Conservation (phyloP, 2,113 vertebrate species). For the Zapus hudsonius region DNA sequence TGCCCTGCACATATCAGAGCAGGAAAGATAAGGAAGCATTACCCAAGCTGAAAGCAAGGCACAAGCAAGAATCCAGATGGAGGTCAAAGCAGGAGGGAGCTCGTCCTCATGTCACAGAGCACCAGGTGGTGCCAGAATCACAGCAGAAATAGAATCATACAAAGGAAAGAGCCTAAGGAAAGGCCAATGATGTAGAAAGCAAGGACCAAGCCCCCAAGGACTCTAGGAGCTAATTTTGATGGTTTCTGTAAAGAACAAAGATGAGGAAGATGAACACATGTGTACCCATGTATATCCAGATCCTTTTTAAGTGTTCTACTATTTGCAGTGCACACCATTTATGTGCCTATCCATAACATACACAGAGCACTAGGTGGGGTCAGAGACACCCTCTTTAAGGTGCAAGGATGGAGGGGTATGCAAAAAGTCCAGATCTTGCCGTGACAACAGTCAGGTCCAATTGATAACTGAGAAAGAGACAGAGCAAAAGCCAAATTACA, state of each 20-base stretch:
- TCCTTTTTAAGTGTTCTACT: background rate
- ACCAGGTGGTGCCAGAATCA: background rate
- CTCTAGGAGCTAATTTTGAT: background rate
- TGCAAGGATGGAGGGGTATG: background rate
- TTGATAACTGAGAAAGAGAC: background rate
- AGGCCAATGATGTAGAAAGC: background rate
- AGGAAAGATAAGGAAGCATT: accelerated
- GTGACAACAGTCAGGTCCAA: background rate
- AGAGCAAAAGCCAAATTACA: constrained; percentile 25
- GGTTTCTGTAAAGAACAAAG: background rate
- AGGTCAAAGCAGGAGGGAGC: background rate
- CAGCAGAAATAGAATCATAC: background rate
- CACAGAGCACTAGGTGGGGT: background rate
- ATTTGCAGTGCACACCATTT: background rate
- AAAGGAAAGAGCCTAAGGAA: background rate
- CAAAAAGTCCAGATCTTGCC: background rate
- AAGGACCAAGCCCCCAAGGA: background rate
- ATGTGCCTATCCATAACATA: background rate
- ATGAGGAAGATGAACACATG: background rate
- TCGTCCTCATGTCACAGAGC: background rate
- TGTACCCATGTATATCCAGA: background rate
- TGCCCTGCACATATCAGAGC: constrained; percentile 87
- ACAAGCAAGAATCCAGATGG: background rate
- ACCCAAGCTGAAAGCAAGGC: background rate
- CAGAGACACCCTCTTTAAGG: background rate